Evolutionary conservation across 2,888 invertebrate genomes (phyloP).

Genomic region (Schizotus pectinicornis): DNA sequence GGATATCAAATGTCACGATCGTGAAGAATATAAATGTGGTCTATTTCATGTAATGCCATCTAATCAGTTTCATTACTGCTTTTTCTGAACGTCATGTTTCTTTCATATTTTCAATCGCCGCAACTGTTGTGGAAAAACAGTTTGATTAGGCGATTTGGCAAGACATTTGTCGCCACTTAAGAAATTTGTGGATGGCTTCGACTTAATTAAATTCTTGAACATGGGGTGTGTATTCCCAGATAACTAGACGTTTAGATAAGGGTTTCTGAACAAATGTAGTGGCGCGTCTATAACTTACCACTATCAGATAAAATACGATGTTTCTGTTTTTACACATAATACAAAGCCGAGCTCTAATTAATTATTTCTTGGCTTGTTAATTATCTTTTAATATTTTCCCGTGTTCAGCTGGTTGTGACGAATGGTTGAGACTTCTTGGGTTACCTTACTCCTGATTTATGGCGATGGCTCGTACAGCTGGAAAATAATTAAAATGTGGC

Average conservation of each 20-base stretch:
- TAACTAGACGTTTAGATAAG: no score
- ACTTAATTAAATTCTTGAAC: no score
- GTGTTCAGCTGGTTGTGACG: conserved; percentile 25
- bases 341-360: conserved; percentile 17
- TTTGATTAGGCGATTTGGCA: no score
- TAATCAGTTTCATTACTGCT: conserved; percentile 25
- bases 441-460: conserved; percentile 23
- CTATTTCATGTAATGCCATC: conserved; percentile 31
- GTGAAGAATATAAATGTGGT: conserved; percentile 32
- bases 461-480: conserved; percentile 11
- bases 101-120: conserved; percentile 2
- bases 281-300: conserved; percentile 18
- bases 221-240: no score
- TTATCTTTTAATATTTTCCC: conserved; percentile 22
- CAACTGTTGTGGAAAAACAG: not conserved
- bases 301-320: conserved; percentile 11
- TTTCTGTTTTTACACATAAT: conserved; percentile 19
- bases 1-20: conserved; percentile 31
- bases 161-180: no score
- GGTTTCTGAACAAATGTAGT: not conserved
- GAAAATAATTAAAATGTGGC: conserved; percentile 21
- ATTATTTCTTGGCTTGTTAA: conserved; percentile 18
- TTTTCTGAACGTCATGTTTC: conserved; percentile 20
- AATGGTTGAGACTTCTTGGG: conserved; percentile 15
- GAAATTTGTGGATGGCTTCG: no score